These are phyloP conservation scores for Lasioglossum vierecki DNA, from an alignment of 2,888 invertebrate species.

Conservation along the genomic window DNA sequence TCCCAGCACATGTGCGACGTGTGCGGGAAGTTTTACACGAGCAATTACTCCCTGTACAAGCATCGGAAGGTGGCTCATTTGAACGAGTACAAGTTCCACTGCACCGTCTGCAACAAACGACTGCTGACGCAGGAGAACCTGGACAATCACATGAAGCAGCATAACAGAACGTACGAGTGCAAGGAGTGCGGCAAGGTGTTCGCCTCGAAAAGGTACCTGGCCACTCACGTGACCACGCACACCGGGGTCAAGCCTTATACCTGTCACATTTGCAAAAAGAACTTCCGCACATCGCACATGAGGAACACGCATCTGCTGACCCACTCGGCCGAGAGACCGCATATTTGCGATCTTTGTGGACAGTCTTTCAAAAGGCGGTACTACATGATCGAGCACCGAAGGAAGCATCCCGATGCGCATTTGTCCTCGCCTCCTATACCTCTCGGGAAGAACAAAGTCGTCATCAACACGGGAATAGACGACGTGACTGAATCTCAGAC, in stretches of 20 bases:
- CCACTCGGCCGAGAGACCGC: conserved; percentile 71
- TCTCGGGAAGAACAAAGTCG: conserved; percentile 46
- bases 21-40: conserved; percentile 77
- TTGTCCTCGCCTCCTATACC: conserved; percentile 69
- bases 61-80: conserved; percentile 76
- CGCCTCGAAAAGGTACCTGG: conserved; percentile 75
- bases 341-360: conserved; percentile 75
- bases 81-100: conserved; percentile 76
- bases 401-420: conserved; percentile 72
- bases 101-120: conserved; percentile 75
- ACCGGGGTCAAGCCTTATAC: conserved; percentile 73
- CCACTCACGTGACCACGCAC: conserved; percentile 73
- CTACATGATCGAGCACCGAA: conserved; percentile 72
- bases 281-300: conserved; percentile 72
- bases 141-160: conserved; percentile 74
- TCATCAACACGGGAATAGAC: neutral
- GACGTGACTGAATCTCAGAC: neutral
- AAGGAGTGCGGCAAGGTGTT: conserved; percentile 77
- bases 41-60: conserved; percentile 75
- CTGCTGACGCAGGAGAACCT: conserved; percentile 74
- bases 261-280: conserved; percentile 75
- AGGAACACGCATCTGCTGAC: conserved; percentile 73
- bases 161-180: conserved; percentile 73
- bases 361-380: conserved; percentile 71
- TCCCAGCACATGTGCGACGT: conserved; percentile 78